Base-by-base conservation (phyloP, 2,888 invertebrate genomes). In the Atethmia centrago region DNA sequence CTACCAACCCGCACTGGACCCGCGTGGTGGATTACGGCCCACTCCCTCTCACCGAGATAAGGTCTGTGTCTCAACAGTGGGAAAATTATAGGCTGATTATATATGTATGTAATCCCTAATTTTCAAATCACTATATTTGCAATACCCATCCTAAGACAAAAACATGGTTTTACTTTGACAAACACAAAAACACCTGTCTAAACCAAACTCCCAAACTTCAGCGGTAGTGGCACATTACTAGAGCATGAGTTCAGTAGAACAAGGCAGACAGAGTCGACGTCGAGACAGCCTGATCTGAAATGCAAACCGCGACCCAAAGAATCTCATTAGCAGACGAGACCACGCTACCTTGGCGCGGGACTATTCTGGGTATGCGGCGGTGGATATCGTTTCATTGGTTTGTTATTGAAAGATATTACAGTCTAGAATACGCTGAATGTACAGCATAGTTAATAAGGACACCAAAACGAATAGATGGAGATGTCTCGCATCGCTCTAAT, bases 221-320 rank as follows among this genome's bases (percentile, higher is more conserved):
- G 71, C 49, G 56, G 74, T 45, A 73, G 47, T 14, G 77, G 89
- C 88, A 91, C 89, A 90, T 93, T 92, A 93, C 90, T 90, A 90
- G 89, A 89, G 87, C 90, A 91, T 83, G 88, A 91, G 92, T 91
- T 91, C 88, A 90, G 88, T 88, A 80, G 89, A 86, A 88, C 90
- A 89, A 87, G 77, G 85, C 84, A 74, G 77, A 59, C 68, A 25
- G 76, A 79, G 81, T 64, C 78, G 85, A 88, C 89, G 81, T 71
- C 76, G 86, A 89, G 88, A 88, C 84, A 86, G 87, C 85, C 94
- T 93, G 94, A 95, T 95, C 94, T 94, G 93, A 94, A 95, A 96
- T 95, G 95, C 96, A 95, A 95, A 95, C 95, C 95, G 94, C 95
- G 95, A 92, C 89, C 94, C 94, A 95, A 95, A 95, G 96, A 95